These are phyloP conservation scores for Calliopsis andreniformis DNA, from an alignment of 1,140 invertebrate species.

Conservation along the genomic window DNA sequence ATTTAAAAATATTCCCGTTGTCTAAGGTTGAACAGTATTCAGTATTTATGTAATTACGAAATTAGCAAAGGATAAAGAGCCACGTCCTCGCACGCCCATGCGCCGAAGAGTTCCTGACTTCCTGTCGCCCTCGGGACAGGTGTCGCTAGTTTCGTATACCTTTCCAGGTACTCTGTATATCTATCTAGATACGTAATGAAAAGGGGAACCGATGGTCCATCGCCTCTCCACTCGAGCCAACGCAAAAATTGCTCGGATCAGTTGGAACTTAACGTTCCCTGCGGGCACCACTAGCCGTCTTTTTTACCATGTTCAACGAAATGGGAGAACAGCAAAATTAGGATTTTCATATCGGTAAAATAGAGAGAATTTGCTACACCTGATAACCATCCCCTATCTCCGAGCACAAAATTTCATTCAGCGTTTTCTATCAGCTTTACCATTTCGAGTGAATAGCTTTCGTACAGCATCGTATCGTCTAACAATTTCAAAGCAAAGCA, in stretches of 20 bases:
- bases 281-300: constrained; percentile 23
- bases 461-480: not conserved
- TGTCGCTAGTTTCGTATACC: constrained; percentile 65
- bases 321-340: constrained; percentile 32
- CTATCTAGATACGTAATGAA: constrained; percentile 55
- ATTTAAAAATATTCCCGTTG: not conserved
- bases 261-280: constrained; percentile 22
- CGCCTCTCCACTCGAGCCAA: constrained; percentile 39
- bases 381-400: not conserved
- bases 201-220: constrained; percentile 36
- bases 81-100: constrained; percentile 71
- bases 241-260: constrained; percentile 11
- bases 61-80: constrained; percentile 28
- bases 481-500: not conserved
- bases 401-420: not conserved
- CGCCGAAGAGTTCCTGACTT: constrained; percentile 74
- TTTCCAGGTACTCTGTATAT: constrained; percentile 53
- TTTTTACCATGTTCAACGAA: constrained; percentile 39
- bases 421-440: not conserved
- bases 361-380: not conserved
- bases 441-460: not conserved
- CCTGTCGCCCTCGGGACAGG: constrained; percentile 67
- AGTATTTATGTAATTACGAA: not conserved
- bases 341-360: constrained; percentile 22
- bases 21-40: not conserved